Base-by-base conservation (phyloP, 2,888 invertebrate species). In the Cetonia aurata region DNA sequence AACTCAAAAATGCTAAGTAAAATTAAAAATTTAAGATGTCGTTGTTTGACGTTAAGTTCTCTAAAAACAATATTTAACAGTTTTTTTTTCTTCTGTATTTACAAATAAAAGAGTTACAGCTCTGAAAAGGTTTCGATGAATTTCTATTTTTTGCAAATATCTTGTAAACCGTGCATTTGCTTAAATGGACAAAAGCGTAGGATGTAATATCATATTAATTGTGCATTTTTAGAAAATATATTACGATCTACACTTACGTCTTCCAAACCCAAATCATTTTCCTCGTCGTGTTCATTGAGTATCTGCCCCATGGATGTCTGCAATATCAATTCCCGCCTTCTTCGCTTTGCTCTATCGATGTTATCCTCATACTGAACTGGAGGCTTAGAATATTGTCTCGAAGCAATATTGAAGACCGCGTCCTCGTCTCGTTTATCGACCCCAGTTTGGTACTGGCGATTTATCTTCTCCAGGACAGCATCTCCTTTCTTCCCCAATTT, bases 231-330 rank as follows among this genome's bases (percentile, higher is more conserved):
- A n/a, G n/a, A n/a, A n/a, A n/a, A n/a, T n/a, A n/a, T n/a, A n/a
- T n/a, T n/a, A n/a, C n/a, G n/a, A n/a, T n/a, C n/a, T n/a, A n/a
- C 10, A 73, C 79, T 75, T 78, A 91, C 91, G 85, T 91, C 90
- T 85, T 92, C 92, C 31, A 88, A 84, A 0, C 88, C 91, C 42
- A 85, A 86, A 75, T 91, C 88, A 31, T 88, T 86, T 0, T 88
- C 88, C 68, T 88, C 88, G 67, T 91, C 90, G 52, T 91, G 87
- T 75, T 87, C 86, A 66, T 88, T 88, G 1, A 90, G 80, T 46
- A 86, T 82, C 12, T 83, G 83, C 48, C 81, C 77, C 12, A 89
- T 80, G 0, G 88, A 86, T 0, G 86, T 85, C 15, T 86, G 85
- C 0, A 89, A 78, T 77, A 88, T 82, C 57, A 89, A 79, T 31